Evolutionary conservation across 2,113 vertebrate species (phyloP).

Genomic region (Hippocampus guttulatus): DNA sequence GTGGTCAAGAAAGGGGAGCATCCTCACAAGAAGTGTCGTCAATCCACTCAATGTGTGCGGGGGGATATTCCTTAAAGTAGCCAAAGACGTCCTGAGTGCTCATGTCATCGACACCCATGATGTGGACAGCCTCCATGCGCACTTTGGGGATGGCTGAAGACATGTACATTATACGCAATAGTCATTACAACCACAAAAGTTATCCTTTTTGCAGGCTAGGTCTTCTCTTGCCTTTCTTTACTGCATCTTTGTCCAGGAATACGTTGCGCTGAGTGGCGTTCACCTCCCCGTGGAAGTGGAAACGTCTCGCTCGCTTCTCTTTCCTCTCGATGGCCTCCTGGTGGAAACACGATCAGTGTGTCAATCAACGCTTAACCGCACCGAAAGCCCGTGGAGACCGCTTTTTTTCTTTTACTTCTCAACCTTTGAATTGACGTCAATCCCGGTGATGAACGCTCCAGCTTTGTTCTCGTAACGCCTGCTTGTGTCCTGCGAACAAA

Average conservation of each 20-base stretch:
- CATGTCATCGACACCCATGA: conserved; percentile 94
- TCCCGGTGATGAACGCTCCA: conserved; percentile 95
- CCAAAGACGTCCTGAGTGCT: conserved; percentile 93
- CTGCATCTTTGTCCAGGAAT: conserved; percentile 82
- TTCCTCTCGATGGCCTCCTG: conserved; percentile 96
- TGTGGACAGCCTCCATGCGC: conserved; percentile 86
- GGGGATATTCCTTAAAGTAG: conserved; percentile 94
- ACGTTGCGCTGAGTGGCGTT: conserved; percentile 81
- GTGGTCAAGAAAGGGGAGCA: background rate
- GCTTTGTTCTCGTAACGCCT: conserved; percentile 95
- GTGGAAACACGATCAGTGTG: background rate
- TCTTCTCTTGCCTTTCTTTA: conserved; percentile 83
- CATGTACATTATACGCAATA: background rate
- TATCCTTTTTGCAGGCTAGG: background rate
- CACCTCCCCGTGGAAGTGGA: conserved; percentile 86
- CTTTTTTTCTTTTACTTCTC: background rate
- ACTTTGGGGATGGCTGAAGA: conserved; percentile 83
- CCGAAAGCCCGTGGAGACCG: too few species aligned
- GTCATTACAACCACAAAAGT: background rate
- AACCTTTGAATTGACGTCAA: conserved; percentile 97
- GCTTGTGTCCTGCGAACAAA: conserved; percentile 81
- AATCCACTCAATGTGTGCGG: conserved; percentile 97
- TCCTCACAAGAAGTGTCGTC: conserved; percentile 88
- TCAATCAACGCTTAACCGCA: background rate
- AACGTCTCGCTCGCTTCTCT: conserved; percentile 90